phyloP scores from a whole-genome alignment of 1,140 invertebrate species.

The Thrips palmi region DNA sequence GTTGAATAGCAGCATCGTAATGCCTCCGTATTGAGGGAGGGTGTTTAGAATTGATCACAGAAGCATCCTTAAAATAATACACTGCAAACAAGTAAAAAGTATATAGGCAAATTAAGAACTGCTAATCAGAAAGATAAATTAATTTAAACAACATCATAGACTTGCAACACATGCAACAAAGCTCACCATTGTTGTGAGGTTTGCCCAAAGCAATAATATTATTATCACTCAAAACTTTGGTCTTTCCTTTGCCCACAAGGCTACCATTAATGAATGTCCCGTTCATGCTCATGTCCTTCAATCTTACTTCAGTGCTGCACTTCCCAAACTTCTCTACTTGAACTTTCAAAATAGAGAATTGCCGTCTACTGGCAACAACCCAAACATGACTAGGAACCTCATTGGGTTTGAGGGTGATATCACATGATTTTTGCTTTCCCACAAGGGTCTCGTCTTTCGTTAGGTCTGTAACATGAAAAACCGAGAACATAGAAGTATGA shows the following conservation, averaged over 20 bases:
- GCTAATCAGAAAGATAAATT: constrained; percentile 6
- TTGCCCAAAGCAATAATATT: constrained; percentile 14
- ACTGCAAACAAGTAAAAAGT: constrained; percentile 41
- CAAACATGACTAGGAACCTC: too few relatives aligned
- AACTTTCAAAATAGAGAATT: too few relatives aligned
- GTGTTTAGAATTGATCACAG: constrained; percentile 37
- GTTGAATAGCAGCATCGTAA: constrained; percentile 46
- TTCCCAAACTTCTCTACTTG: too few relatives aligned
- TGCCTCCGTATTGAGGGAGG: constrained; percentile 38
- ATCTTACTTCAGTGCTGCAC: too few relatives aligned
- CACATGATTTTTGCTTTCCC: too few relatives aligned
- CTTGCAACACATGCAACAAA: neutral
- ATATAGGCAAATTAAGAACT: constrained; percentile 16
- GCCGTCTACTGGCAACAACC: too few relatives aligned
- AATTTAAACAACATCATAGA: neutral
- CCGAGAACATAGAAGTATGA: too few relatives aligned
- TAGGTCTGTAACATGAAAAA: too few relatives aligned
- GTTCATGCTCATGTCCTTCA: constrained; percentile 30
- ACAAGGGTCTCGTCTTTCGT: too few relatives aligned
- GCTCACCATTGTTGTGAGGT: constrained; percentile 13
- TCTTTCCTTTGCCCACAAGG: constrained; percentile 24
- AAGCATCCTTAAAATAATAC: constrained; percentile 47
- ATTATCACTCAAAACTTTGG: constrained; percentile 16
- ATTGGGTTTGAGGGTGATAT: too few relatives aligned
- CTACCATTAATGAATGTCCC: constrained; percentile 25